A percentile compares a stretch with the other conserved stretches of the same genome.
These are phyloP conservation scores for Bombus ignitus DNA, from an alignment of 1,140 invertebrate genomes.

Conservation along the genomic window DNA sequence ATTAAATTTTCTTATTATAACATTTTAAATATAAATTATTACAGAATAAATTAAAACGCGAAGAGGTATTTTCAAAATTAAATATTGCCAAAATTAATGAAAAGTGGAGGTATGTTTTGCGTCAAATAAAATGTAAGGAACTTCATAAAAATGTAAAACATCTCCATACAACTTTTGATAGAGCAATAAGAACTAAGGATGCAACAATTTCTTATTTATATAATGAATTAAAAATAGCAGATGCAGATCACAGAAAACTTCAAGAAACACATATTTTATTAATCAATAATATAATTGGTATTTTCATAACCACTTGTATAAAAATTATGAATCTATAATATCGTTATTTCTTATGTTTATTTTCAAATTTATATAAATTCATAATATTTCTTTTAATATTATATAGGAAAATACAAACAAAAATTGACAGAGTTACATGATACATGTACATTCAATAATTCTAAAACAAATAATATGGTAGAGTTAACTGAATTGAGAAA, in stretches of 20 bases:
- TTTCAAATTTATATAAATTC: constrained; percentile 21
- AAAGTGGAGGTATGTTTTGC: constrained; percentile 89
- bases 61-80: constrained; percentile 89
- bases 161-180: constrained; percentile 85
- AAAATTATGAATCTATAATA: neutral
- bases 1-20: neutral
- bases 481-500: constrained; percentile 65
- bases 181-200: constrained; percentile 86
- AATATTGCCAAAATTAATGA: constrained; percentile 93
- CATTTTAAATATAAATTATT: constrained; percentile 31
- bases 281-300: constrained; percentile 87
- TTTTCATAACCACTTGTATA: constrained; percentile 8
- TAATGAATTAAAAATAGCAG: constrained; percentile 86
- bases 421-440: constrained; percentile 83
- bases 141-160: constrained; percentile 87
- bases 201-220: constrained; percentile 85
- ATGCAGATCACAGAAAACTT: constrained; percentile 87
- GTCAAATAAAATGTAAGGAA: constrained; percentile 89
- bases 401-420: constrained; percentile 79
- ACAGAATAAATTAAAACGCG: constrained; percentile 90
- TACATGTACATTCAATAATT: constrained; percentile 78
- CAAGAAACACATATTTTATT: constrained; percentile 88
- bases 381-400: constrained; percentile 44
- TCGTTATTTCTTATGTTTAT: neutral
- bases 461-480: constrained; percentile 61